Base-by-base conservation (phyloP, 1,140 invertebrate species). In the Diachasmimorpha longicaudata region DNA sequence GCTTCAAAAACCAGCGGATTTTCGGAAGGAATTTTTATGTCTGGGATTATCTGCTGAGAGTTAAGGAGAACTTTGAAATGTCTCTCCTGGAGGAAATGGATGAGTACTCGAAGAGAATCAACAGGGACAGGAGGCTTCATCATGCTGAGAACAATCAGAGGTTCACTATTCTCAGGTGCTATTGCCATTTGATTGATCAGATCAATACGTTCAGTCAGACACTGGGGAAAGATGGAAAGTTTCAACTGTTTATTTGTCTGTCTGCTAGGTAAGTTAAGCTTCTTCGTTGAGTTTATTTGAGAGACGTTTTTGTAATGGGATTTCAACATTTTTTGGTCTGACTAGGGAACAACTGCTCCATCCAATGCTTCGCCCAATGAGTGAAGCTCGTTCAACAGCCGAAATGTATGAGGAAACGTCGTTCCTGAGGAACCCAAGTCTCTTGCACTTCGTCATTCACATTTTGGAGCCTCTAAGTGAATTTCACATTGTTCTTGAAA, bases 361-460 rank as follows among this genome's bases (percentile, higher is more conserved):
- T 83, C 92, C 94, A 75, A 96, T 98, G 91, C 88, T 99, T 14
- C 92, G 94, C 19, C 93, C 96, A 36, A 95, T 99, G 92, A 94
- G 96, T 4, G 90, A 93, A 77, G 95, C 95, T 14, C 93, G 96
- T 67, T 93, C 96, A 0, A 98, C 97, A 0, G 85, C 90, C 4
- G 96, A 97, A 82, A 97, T 99, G 96, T 99, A 98, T 82, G 97
- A 99, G 85, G 97, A 98, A 83, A 92, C 94, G 78, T 98, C 97
- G 63, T 99, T 99, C 88, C 88, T 99, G 36, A 91, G 97, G 71
- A 96, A 97, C 83, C 91, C 93, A 63, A 93, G 93, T 72, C 90
- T 98, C 42, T 91, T 97, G 39, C 95, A 94, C 77, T 98, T 98
- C 88, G 91, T 99, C 14, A 91, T 96, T 77, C 96, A 99, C 88